Base-by-base conservation (phyloP, 2,888 invertebrate genomes). In the Agrotis puta region DNA sequence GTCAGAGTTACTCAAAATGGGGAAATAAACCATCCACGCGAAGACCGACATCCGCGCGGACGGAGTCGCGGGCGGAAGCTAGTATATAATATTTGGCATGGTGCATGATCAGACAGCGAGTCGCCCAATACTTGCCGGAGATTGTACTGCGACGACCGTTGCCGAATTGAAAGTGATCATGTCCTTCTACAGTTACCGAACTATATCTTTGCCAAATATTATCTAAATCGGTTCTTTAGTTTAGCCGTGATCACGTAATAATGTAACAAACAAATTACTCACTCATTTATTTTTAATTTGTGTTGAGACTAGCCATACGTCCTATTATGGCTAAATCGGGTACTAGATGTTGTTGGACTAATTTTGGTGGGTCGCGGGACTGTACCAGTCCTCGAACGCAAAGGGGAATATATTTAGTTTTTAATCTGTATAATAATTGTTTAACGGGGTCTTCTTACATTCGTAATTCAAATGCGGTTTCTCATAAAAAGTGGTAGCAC, bases 241-340 rank as follows among this genome's bases (percentile, higher is more conserved):
- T 48, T 43, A 66, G 77, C 77, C 71, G 53, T 43, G 77, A 54
- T 43, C 47, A 56, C 47, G 7, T 33, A 7, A 33, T 33, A n/a
- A 14, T 45, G 33, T 39, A 47, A 76, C 51, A 70, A 70, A 70
- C 76, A 70, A 33, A 76, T 70, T 76, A 76, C 67, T 65, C 70
- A 70, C 14, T 20, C 1, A 53, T 1, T 22, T 70, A 76, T 70
- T 76, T 70, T 65, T 70, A 47, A 53, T 22, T 39, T 16, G 7
- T n/a, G 45, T 47, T 14, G 22, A 33, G n/a, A 43, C 3, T 11
- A 16, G 48, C 14, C 13, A n/a, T 48, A n/a, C 7, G 47, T 33
- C 7, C 7, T 7, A 7, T 7, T 11, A 18, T 43, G 18, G 14
- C 71, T 16, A 71, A 45, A 54, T 71, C n/a, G 22, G 27, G 54